Percentiles rank a stretch among this genome's conserved stretches.
phyloP scores from a whole-genome alignment of 2,113 vertebrate genomes.

The Sturnus vulgaris region DNA sequence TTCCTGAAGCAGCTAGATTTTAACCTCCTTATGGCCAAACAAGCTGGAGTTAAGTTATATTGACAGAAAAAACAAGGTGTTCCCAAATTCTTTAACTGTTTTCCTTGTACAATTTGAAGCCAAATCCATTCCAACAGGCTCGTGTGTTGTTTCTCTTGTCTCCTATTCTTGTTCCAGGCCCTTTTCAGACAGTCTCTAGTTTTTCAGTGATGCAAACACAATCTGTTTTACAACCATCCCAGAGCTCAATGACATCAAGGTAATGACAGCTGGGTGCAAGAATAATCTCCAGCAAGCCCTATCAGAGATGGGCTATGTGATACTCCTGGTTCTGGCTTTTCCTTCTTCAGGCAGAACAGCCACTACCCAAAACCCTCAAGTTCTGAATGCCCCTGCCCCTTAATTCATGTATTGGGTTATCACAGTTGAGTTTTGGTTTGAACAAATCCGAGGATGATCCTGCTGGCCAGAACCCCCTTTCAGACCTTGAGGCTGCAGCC shows the following conservation, averaged over 20 bases:
- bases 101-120: background rate
- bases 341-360: background rate
- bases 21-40: background rate
- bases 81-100: background rate
- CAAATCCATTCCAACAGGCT: background rate
- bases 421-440: background rate
- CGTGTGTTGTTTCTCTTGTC: accelerated
- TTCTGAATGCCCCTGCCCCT: background rate
- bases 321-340: accelerated
- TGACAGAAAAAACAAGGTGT: background rate
- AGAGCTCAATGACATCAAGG: background rate
- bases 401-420: accelerated
- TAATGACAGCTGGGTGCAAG: background rate
- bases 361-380: background rate
- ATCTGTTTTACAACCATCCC: background rate
- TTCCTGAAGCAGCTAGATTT: background rate
- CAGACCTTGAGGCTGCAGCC: background rate
- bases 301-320: background rate
- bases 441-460: background rate
- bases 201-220: background rate
- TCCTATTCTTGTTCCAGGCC: background rate
- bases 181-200: background rate
- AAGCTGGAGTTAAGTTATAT: background rate
- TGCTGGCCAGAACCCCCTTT: background rate
- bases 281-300: background rate